phyloP scores from a whole-genome alignment of 2,113 vertebrate species.

The Elephantulus edwardii region DNA sequence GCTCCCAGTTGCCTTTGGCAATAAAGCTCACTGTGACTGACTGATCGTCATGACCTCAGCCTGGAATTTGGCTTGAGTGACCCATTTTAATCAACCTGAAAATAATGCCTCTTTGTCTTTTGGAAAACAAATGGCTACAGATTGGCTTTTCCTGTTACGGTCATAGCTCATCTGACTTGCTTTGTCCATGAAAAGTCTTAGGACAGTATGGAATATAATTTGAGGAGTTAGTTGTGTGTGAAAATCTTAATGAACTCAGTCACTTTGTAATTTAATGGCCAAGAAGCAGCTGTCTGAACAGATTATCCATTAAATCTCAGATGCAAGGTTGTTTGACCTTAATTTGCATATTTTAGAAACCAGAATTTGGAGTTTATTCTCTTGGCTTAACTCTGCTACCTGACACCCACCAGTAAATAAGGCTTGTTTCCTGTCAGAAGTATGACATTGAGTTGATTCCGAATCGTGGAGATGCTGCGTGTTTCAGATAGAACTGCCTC shows the following conservation, averaged over 20 bases:
- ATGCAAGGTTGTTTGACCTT: slow-evolving; percentile 53
- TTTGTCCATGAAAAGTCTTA: slow-evolving; percentile 60
- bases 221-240: slow-evolving; percentile 64
- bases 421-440: background rate
- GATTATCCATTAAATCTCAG: slow-evolving; percentile 60
- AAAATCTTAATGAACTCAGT: slow-evolving; percentile 74
- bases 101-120: slow-evolving; percentile 78
- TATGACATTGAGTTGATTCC: background rate
- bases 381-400: background rate
- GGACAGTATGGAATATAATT: slow-evolving; percentile 67
- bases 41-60: slow-evolving; percentile 75
- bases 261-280: slow-evolving; percentile 70
- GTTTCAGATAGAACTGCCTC: background rate
- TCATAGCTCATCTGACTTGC: slow-evolving; percentile 54
- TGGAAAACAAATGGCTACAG: slow-evolving; percentile 68
- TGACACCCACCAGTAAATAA: background rate
- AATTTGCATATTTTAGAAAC: slow-evolving; percentile 62
- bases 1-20: slow-evolving; percentile 68
- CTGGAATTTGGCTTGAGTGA: slow-evolving; percentile 70
- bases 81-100: slow-evolving; percentile 76
- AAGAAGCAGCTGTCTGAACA: slow-evolving; percentile 62
- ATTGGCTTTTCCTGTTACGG: slow-evolving; percentile 64
- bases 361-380: background rate
- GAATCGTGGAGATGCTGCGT: background rate
- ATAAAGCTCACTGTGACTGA: slow-evolving; percentile 52